phyloP scores from a whole-genome alignment of 2,888 invertebrate genomes.

The Brachyptera risi region DNA sequence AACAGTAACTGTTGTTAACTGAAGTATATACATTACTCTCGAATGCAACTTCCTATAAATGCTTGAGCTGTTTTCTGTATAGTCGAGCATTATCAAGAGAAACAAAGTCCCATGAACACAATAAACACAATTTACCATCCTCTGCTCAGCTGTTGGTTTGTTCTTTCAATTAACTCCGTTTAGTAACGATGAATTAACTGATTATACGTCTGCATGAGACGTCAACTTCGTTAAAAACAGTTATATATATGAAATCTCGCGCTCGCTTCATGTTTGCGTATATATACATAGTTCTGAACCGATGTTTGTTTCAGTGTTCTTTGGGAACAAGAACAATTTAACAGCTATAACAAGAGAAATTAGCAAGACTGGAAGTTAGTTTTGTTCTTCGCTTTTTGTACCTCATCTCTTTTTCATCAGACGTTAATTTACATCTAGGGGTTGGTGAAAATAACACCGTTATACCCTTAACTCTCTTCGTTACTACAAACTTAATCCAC shows the following conservation, averaged over 20 bases:
- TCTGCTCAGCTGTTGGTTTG: not conserved
- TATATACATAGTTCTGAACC: too few species aligned
- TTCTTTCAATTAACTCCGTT: not conserved
- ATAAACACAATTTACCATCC: not conserved
- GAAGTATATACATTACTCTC: too few species aligned
- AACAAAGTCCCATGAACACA: too few species aligned
- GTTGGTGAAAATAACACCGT: not conserved
- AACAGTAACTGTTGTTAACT: too few species aligned
- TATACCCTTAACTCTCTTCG: too few species aligned
- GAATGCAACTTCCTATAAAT: too few species aligned
- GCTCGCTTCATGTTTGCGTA: too few species aligned
- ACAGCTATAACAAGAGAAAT: constrained; percentile 8
- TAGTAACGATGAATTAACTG: not conserved
- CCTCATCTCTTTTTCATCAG: not conserved
- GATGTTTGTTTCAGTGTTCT: constrained; percentile 9
- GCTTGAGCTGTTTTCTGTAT: too few species aligned
- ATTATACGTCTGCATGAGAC: not conserved
- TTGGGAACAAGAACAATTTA: constrained; percentile 10
- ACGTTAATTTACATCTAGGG: constrained; percentile 11
- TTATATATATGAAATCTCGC: not conserved
- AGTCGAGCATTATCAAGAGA: too few species aligned
- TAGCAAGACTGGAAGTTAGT: constrained; percentile 10
- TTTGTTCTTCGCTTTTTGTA: not conserved
- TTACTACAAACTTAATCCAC: too few species aligned
- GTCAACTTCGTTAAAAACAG: not conserved